Evolutionary conservation across 2,888 invertebrate species (phyloP).

Genomic region (Trachelus troglodyta): DNA sequence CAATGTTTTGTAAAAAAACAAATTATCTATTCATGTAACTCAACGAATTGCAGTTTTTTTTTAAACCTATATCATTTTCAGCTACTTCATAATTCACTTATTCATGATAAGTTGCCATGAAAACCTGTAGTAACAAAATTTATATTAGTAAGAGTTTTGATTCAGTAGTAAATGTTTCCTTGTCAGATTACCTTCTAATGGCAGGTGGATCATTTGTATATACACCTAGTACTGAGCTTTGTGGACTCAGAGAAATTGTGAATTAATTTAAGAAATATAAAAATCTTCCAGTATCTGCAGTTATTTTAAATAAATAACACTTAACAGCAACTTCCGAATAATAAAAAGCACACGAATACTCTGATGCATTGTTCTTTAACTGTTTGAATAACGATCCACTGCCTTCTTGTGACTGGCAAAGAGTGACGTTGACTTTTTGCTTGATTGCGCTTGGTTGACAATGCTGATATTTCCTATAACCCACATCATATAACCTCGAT

Average conservation of each 20-base stretch:
- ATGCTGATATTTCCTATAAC: conserved; percentile 13
- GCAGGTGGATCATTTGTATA: background rate
- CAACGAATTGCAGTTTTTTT: background rate
- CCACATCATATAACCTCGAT: conserved; percentile 17
- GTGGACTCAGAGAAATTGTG: background rate
- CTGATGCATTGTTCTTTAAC: background rate
- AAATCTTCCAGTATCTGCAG: background rate
- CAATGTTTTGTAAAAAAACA: background rate
- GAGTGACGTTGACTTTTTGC: conserved; percentile 4
- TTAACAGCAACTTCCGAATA: background rate
- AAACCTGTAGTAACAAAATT: background rate
- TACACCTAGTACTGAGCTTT: background rate
- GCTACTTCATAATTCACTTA: background rate
- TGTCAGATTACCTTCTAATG: background rate
- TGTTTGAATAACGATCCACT: conserved; percentile 5
- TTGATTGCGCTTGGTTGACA: conserved; percentile 19
- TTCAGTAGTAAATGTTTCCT: background rate
- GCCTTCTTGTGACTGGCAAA: background rate
- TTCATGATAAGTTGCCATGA: background rate
- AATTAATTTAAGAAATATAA: background rate
- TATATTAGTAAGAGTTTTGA: background rate
- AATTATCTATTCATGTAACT: background rate
- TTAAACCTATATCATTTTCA: background rate
- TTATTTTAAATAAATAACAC: background rate
- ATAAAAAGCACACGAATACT: background rate